Percentiles rank a stretch among this genome's conserved stretches.
Evolutionary conservation across 2,888 invertebrate genomes (phyloP).

Genomic region (Callyntrura guangdongensis): DNA sequence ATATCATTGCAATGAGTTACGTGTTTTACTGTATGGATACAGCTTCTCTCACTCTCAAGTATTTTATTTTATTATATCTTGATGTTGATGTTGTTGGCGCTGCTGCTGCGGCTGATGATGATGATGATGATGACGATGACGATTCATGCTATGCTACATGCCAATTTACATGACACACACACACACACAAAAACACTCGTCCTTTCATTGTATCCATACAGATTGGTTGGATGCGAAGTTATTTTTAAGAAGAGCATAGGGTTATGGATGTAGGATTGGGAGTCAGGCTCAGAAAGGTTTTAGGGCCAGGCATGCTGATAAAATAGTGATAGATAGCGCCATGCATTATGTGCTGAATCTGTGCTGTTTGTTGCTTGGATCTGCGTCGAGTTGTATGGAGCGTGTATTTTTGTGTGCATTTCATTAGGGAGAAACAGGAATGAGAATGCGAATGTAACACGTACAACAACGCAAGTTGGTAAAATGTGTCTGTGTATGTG

Average conservation of each 20-base stretch:
- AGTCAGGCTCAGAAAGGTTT: neutral
- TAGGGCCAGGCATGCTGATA: neutral
- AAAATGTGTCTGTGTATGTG: neutral
- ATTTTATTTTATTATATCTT: conserved; percentile 56
- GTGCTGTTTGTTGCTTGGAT: conserved; percentile 46
- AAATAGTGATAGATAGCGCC: conserved; percentile 53
- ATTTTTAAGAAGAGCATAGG: neutral
- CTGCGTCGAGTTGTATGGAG: conserved; percentile 13
- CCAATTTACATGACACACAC: conserved; percentile 68
- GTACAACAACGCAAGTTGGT: neutral
- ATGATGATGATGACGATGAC: conserved; percentile 49
- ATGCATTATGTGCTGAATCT: conserved; percentile 63
- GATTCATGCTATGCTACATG: conserved; percentile 65
- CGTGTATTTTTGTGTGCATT: conserved; percentile 37
- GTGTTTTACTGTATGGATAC: conserved; percentile 49
- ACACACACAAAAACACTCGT: conserved; percentile 65
- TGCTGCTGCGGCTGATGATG: too few relatives aligned
- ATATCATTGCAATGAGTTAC: conserved; percentile 53
- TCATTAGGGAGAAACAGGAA: conserved; percentile 44
- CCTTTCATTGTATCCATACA: conserved; percentile 70
- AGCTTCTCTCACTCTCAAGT: conserved; percentile 50
- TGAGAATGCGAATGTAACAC: conserved; percentile 25
- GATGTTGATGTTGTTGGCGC: neutral
- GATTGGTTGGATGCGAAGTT: conserved; percentile 17
- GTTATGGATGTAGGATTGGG: conserved; percentile 16